phyloP scores from a whole-genome alignment of 2,113 vertebrate species.

The Platichthys flesus region DNA sequence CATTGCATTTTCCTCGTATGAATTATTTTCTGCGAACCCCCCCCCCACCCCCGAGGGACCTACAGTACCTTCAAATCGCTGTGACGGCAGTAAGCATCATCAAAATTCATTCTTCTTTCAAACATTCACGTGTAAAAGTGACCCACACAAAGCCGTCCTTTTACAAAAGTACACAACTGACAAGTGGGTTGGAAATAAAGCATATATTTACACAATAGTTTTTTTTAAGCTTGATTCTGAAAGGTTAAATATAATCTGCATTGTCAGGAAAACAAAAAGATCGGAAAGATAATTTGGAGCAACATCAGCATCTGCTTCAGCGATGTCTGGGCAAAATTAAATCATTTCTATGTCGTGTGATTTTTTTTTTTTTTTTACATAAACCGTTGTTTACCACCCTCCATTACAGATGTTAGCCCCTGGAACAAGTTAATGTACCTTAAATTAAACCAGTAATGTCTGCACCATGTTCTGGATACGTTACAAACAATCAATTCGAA shows the following conservation, averaged over 20 bases:
- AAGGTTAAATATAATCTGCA: slow-evolving; percentile 30
- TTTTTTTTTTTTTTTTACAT: background rate
- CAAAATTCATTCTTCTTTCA: slow-evolving; percentile 31
- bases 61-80: slow-evolving; percentile 28
- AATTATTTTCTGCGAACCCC: slow-evolving; percentile 17
- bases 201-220: slow-evolving; percentile 47
- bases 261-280: background rate
- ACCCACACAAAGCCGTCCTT: slow-evolving; percentile 40
- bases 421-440: slow-evolving; percentile 24
- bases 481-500: too few relatives aligned
- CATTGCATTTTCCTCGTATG: slow-evolving; percentile 59
- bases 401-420: background rate
- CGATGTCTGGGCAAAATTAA: background rate
- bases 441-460: slow-evolving; percentile 20
- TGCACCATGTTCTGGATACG: slow-evolving; percentile 11
- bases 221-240: slow-evolving; percentile 29
- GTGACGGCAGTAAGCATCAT: slow-evolving; percentile 14
- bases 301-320: slow-evolving; percentile 30
- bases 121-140: slow-evolving; percentile 61
- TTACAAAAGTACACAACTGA: slow-evolving; percentile 51
- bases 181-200: slow-evolving; percentile 45
- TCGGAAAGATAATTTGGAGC: slow-evolving; percentile 25
- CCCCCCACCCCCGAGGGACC: background rate
- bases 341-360: background rate
- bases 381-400: background rate